These are phyloP conservation scores for Vultur gryphus DNA, from an alignment of 2,797 vertebrate genomes.

Conservation along the genomic window DNA sequence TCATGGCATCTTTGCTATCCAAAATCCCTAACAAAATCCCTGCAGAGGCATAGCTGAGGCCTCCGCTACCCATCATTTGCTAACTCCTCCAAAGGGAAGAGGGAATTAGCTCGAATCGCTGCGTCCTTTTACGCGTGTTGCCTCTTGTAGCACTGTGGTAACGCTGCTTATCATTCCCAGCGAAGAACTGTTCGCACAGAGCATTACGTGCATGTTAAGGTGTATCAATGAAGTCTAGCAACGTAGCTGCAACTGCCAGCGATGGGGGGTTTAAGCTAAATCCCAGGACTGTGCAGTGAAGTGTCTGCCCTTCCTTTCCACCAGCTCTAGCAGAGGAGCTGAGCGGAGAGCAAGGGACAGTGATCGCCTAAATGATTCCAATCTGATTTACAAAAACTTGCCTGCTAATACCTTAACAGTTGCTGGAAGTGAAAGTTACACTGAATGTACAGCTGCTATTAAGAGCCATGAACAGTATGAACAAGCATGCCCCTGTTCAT, in stretches of 20 bases:
- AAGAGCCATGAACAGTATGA: neutral
- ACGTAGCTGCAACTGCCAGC: accelerated
- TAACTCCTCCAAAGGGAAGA: neutral
- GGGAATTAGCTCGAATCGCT: neutral
- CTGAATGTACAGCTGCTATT: neutral
- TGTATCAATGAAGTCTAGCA: neutral
- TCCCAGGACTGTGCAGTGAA: neutral
- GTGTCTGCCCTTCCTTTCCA: neutral
- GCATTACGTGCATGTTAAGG: neutral
- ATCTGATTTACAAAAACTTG: neutral
- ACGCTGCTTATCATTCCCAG: neutral
- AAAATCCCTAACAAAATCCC: neutral
- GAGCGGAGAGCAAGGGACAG: neutral
- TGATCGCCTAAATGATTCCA: neutral
- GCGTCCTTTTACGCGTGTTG: neutral
- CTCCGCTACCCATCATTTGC: neutral
- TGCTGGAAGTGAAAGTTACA: neutral
- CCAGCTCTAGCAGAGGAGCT: neutral
- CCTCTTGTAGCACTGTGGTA: neutral
- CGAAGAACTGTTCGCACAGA: neutral
- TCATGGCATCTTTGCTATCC: neutral
- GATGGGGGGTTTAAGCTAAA: neutral
- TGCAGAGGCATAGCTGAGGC: neutral
- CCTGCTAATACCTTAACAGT: neutral
- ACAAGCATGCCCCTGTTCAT: neutral